Evolutionary conservation across 2,888 invertebrate genomes (phyloP), one percentile per base, ranked within the genome.

Genomic region (Hipparchia semele): DNA sequence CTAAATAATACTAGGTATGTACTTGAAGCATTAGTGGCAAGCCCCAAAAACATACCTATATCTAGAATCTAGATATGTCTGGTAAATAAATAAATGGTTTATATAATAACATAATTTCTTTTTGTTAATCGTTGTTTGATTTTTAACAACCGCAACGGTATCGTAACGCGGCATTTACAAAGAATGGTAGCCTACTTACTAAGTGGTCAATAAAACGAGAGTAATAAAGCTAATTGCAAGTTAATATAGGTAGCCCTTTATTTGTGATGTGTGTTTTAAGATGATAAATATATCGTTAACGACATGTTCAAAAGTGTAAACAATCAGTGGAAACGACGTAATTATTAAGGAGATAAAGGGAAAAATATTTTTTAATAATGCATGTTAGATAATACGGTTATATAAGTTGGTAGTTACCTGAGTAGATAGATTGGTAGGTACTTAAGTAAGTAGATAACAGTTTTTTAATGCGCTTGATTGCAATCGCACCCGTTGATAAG

Each of bases 301-400:
- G 56, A 67, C 56, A 45, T 67, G 45, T 67, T 67, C 46, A 46
- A 64, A 49, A 64, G 49, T 23, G 23, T 23, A 23, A 51, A 64
- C 13, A 64, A 68, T 64, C 49, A 51, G 51, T 49, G 68, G 39
- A 75, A 78, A 78, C 77, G 78, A 77, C 76, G 78, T 70, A 60
- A 12, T 23, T 23, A 10, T 10, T 53, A 53, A 6, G n/a, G 56
- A 56, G 58, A 58, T 23, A 58, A 58, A 58, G 65, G 71, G 80
- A 83, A 84, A 83, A 82, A 39, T 61, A 39, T 60, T 33, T 6
- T 61, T 54, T 10, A n/a, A 54, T 54, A 5, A 54, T 39, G 5
- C 39, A 2, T 39, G 1, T 1, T 39, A 2, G 39, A 39, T 23
- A 23, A 23, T 23, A 23, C 23, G 23, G 23, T 23, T 23, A 23